Percentiles rank a stretch among this genome's conserved stretches.
phyloP scores from a whole-genome alignment of 1,140 invertebrate genomes.

The Drosophila cardini region DNA sequence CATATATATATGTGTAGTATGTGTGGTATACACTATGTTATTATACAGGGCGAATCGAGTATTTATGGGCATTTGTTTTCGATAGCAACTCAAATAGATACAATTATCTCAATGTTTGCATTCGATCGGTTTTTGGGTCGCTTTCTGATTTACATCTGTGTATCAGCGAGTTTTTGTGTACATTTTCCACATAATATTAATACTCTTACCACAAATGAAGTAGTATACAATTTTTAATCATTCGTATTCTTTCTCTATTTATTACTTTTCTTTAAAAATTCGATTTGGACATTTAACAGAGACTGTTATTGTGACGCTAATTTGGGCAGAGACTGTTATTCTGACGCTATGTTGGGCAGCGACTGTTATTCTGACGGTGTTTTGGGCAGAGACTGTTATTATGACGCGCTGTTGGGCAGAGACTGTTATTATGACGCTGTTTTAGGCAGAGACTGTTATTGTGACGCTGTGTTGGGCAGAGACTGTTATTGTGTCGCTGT shows the following conservation, averaged over 20 bases:
- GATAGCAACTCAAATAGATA: constrained; percentile 44
- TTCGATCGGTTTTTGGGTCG: constrained; percentile 5
- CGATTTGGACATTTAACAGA: too few relatives aligned
- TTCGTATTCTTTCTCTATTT: not conserved
- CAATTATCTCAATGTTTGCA: constrained; percentile 24
- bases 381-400: too few relatives aligned
- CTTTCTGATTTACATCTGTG: constrained; percentile 28
- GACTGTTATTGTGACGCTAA: too few relatives aligned
- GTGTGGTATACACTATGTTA: constrained; percentile 32
- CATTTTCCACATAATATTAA: constrained; percentile 15
- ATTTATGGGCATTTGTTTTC: constrained; percentile 55
- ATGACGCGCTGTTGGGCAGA: too few relatives aligned
- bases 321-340: too few relatives aligned
- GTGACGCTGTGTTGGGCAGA: too few relatives aligned
- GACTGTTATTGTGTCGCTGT: too few relatives aligned
- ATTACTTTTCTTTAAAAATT: not conserved
- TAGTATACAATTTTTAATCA: not conserved
- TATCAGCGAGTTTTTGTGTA: constrained; percentile 8
- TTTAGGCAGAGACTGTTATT: too few relatives aligned
- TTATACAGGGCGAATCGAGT: constrained; percentile 37
- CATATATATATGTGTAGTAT: not conserved
- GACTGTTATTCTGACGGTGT: too few relatives aligned
- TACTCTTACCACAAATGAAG: constrained; percentile 11
- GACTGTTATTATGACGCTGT: too few relatives aligned
- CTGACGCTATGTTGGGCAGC: too few relatives aligned